Conservation (phyloP, 2,113 vertebrate genomes). For the Salvelinus fontinalis region DNA sequence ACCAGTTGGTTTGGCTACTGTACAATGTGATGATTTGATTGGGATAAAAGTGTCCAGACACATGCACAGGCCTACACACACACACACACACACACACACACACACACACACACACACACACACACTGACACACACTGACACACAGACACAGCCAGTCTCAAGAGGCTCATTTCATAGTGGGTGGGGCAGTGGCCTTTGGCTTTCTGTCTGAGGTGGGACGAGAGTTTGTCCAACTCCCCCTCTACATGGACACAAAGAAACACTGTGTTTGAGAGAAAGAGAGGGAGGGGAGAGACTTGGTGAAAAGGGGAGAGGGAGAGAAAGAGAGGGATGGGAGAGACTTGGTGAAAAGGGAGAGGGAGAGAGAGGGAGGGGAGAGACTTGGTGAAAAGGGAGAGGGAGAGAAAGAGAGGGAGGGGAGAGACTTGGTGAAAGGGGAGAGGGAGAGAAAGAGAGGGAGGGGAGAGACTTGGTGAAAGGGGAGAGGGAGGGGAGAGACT, state of each 20-base stretch:
- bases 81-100: slow-evolving; percentile 5
- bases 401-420: too few relatives aligned
- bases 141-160: neutral
- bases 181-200: slow-evolving; percentile 14
- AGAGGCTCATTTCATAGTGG: slow-evolving; percentile 11
- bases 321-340: neutral
- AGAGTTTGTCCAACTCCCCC: slow-evolving; percentile 6
- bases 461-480: too few relatives aligned
- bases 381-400: too few relatives aligned
- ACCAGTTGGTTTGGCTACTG: neutral
- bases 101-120: neutral
- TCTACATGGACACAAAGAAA: neutral
- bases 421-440: too few relatives aligned
- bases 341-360: neutral
- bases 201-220: slow-evolving; percentile 7
- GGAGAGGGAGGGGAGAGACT: neutral
- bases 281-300: neutral
- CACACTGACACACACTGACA: neutral
- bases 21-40: neutral
- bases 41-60: neutral
- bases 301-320: too few relatives aligned
- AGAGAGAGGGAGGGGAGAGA: too few relatives aligned
- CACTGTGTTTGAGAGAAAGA: neutral
- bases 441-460: too few relatives aligned
- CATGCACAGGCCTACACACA: neutral